Base-by-base conservation (phyloP, 2,797 vertebrate genomes). In the Simalia tracyae region DNA sequence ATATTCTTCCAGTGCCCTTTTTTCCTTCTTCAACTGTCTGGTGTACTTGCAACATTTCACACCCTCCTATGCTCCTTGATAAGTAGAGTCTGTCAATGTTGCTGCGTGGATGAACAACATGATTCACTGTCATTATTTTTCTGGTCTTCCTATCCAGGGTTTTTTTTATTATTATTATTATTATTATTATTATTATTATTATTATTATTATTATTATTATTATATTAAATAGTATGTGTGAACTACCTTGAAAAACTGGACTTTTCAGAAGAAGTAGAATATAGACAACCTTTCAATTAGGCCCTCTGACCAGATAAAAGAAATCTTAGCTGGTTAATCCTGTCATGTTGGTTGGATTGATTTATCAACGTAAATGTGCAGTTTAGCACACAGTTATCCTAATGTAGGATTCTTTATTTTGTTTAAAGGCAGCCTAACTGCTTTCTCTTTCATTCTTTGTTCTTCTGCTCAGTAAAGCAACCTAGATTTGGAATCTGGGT, bases 151-250 rank as follows among this genome's bases (percentile, higher is more conserved):
- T 42, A 42, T 42, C 42, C 42, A 42, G 42, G 42, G 42, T 36
- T 36, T 36, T 36, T 36, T 36, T n/a, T n/a, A n/a, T n/a, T n/a
- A n/a, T n/a, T n/a, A n/a, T n/a, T n/a, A n/a, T 36, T 36, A 36
- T 36, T 36, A 36, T 36, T 50, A 6, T 5, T 50, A 50, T 50
- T 50, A 50, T 50, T 50, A 5, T 50, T 50, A 50, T 50, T 50
- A 50, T 50, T 50, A 50, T 50, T 50, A 50, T 50, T 50, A 50
- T 50, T 50, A 72, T 76, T 76, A 42, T 42, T 22, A 76, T 76
- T 22, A 19, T 0, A 19, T 42, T 42, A 76, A 31, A 24, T 17
- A 46, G 72, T 4, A 46, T 59, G 0, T 0, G n/a, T 2, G 0
- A 31, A 42, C 84, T 56, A 84, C 56, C 2, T 0, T 28, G 2